Base-by-base conservation (phyloP, 2,888 invertebrate genomes). In the Omphaloscelis lunosa region DNA sequence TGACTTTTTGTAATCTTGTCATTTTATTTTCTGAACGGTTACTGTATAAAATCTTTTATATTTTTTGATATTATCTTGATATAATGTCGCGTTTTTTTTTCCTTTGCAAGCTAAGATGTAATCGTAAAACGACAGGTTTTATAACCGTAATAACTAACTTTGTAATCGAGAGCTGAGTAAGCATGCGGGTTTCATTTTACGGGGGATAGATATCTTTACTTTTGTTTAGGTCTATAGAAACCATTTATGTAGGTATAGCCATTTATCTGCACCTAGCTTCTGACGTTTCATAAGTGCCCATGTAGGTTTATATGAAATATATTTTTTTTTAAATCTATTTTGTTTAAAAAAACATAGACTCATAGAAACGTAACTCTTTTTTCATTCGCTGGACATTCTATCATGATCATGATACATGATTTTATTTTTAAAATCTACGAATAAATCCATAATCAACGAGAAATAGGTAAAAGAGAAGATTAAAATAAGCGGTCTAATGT, bases 121-220 rank as follows among this genome's bases (percentile, higher is more conserved):
- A 88, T 88, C 85, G 80, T 74, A 41, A 75, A 80, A 71, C 67
- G 75, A 62, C 63, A 76, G 65, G 75, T 75, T 87, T 88, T 88
- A 84, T 82, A 80, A 80, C 89, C 82, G 84, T 81, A 88, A 88
- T 88, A 87, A 87, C 79, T 88, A 85, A 83, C 85, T 79, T 78
- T 78, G 87, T 85, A 88, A 86, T 88, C 83, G 82, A 80, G 75
- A 77, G 59, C 75, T 85, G 85, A 79, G 85, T 77, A 79, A 76
- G 80, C 80, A 87, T 87, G 87, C 89, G 88, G 89, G 89, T 80
- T 84, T 76, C 78, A 82, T 80, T 83, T 83, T 66, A 80, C 51
- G 67, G 58, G 66, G 51, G 53, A 77, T 82, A 77, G 62, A 83
- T 82, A 75, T 41, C 66, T 71, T 75, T 72, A 71, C 71, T 72